These are phyloP conservation scores for Sapajus apella DNA, from an alignment of 2,113 vertebrate species.

Conservation along the genomic window DNA sequence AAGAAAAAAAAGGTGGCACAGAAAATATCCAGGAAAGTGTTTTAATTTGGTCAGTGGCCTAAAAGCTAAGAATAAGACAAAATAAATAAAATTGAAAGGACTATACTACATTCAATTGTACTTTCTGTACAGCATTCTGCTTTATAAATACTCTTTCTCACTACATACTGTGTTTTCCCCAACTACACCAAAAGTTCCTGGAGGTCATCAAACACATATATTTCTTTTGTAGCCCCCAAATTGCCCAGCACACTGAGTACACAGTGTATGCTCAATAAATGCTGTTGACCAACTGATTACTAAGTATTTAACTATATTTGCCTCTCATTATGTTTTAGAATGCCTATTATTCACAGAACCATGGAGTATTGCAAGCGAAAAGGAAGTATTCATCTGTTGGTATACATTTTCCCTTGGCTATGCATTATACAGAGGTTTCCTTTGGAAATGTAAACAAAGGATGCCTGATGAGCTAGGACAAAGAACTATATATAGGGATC, in stretches of 20 bases:
- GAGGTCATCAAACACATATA: background rate
- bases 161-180: background rate
- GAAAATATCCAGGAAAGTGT: background rate
- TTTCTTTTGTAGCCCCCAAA: background rate
- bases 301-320: constrained; percentile 53
- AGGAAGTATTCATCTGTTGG: constrained; percentile 71
- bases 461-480: constrained; percentile 59
- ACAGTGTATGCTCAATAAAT: constrained; percentile 23
- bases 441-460: constrained; percentile 67
- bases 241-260: background rate
- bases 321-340: constrained; percentile 57
- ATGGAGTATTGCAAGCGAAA: constrained; percentile 48
- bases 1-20: background rate
- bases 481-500: constrained; percentile 71
- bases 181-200: constrained; percentile 18
- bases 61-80: background rate
- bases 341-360: constrained; percentile 61
- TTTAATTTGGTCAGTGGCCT: background rate
- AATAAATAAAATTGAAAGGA: background rate
- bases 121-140: background rate
- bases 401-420: constrained; percentile 75
- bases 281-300: background rate
- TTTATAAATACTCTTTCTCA: background rate
- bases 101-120: background rate
- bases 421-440: constrained; percentile 77